Conservation (phyloP, 2,797 vertebrate species). For the Labeo calbasu region DNA sequence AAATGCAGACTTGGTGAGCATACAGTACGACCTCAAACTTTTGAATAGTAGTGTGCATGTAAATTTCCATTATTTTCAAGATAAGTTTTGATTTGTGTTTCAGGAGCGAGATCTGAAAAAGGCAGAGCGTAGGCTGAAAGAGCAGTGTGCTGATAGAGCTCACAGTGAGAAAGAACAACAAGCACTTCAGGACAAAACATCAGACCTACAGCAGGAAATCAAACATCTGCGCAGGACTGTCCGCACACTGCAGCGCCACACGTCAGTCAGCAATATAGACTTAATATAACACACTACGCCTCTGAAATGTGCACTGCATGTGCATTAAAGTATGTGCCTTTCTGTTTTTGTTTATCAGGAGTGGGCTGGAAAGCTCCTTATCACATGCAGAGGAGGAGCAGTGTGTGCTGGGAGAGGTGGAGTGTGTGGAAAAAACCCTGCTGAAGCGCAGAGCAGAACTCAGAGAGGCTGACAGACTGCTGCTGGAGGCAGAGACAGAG, state of each 20-base stretch:
- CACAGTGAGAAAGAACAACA: constrained; percentile 59
- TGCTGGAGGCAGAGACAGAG: constrained; percentile 83
- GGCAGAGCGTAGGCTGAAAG: constrained; percentile 69
- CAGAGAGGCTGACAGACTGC: constrained; percentile 83
- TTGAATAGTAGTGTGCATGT: not conserved
- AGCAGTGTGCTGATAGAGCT: constrained; percentile 65
- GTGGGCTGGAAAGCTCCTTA: constrained; percentile 69
- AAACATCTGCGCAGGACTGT: constrained; percentile 70
- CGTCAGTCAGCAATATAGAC: constrained; percentile 65
- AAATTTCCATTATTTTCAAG: not conserved
- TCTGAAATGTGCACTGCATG: not conserved
- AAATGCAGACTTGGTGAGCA: not conserved
- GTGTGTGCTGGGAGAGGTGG: constrained; percentile 79
- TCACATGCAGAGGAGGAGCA: constrained; percentile 68
- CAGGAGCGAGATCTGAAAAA: constrained; percentile 55
- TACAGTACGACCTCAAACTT: not conserved
- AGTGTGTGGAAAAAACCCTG: constrained; percentile 87
- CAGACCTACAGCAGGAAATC: constrained; percentile 73
- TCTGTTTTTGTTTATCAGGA: constrained; percentile 65
- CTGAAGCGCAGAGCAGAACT: constrained; percentile 85
- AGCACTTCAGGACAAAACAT: constrained; percentile 69
- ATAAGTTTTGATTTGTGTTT: not conserved
- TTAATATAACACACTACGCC: not conserved
- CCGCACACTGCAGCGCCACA: constrained; percentile 67
- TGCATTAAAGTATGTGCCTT: not conserved